Evolutionary conservation across 2,113 vertebrate genomes (phyloP), one percentile per base, ranked within the genome.

Genomic region (Ramphastos sulfuratus): DNA sequence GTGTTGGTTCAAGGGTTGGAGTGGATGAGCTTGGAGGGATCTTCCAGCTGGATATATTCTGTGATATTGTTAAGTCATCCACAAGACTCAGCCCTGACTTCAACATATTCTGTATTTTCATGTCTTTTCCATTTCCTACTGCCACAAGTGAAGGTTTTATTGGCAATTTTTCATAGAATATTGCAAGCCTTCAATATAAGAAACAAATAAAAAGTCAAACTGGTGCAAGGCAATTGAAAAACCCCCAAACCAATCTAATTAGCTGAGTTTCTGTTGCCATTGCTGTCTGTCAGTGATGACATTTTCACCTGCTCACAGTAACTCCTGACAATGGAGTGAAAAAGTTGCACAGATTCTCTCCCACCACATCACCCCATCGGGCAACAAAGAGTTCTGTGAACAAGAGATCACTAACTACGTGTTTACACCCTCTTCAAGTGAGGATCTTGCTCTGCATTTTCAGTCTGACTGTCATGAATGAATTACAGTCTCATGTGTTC

Each of bases 341-440:
- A 16, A n/a, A 44, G 21, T 37, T 18, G 24, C 55, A 23, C 9
- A 16, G 39, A 24, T 7, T 37, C 42, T 44, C 37, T 56, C 20
- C 13, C 15, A 23, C 13, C n/a, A 24, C 2, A 0, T 2, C 5
- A 42, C 6, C 8, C 20, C 46, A n/a, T 14, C n/a, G n/a, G 37
- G 10, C 31, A 77, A 55, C 15, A 18, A 17, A 18, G 9, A 42
- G 54, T 15, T 33, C 7, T 3, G 12, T 3, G 11, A 44, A 31
- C n/a, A 65, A n/a, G 28, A 48, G 14, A 10, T 31, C 21, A 12
- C 21, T 25, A 35, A 35, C 12, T 28, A 21, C n/a, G 30, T 6
- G 14, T 46, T 60, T n/a, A 12, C 21, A 58, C 9, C 7, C 12
- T 46, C 61, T 15, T 16, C 12, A 52, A 39, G 13, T 5, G 15